Base-by-base conservation (phyloP, 53 echinoderm and acorn worm genomes). In the Actinopyga echinites region DNA sequence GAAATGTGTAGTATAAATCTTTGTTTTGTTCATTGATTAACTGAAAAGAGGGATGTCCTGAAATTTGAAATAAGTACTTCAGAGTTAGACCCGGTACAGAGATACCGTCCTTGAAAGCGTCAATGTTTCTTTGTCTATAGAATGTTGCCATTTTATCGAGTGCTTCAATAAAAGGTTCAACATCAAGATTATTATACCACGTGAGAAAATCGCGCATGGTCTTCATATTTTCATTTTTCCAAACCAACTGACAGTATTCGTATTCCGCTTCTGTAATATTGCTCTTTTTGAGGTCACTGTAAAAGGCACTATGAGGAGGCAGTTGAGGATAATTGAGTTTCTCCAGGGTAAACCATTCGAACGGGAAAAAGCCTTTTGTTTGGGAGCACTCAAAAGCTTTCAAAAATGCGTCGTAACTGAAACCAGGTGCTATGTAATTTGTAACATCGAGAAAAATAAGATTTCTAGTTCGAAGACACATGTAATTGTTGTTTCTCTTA, bases 151-250 rank as follows among this genome's bases (percentile, higher is more conserved):
- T 90, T 56, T 90, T 90, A 0, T 79, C 75, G 2, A 90, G 33
- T 2, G 85, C 90, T 17, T 82, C 75, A 20, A 90, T 26, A 31
- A 90, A 85, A 4, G 90, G 90, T 24, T 30, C 86, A 1, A 90
- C 90, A 55, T 90, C 86, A 9, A 69, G 60, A 43, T 90, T 90
- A 54, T 90, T 90, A 40, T 86, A 90, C 86, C 86, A 90, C 21
- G n/a, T 15, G 12, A 90, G 74, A 44, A 85, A 90, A 40, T 82
- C 75, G 2, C 30, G 34, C 82, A 90, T 85, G 6, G 90, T 86
- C 20, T 3, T 30, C 90, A 90, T 90, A 9, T 55, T 38, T 38
- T 65, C 24, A 3, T 57, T 34, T 26, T 77, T n/a, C 91, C 91
- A 90, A 0, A 58, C 35, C 5, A 32, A n/a, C 53, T 79, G 40